phyloP scores from a whole-genome alignment of 1,140 invertebrate genomes.

The Cydia amplana region DNA sequence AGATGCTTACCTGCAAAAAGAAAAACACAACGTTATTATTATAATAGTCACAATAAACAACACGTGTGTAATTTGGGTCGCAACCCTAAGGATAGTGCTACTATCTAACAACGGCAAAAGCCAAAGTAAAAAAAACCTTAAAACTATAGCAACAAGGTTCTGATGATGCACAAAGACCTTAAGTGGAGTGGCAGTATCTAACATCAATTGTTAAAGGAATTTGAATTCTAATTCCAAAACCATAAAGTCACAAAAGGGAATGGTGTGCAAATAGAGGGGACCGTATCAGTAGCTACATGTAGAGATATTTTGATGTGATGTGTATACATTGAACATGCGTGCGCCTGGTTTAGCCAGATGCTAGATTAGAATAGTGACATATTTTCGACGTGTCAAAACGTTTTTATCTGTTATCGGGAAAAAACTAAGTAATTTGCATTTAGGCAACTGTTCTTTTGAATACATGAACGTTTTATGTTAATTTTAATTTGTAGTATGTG shows the following conservation, averaged over 20 bases:
- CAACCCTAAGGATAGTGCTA: constrained; percentile 23
- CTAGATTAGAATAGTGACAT: constrained; percentile 19
- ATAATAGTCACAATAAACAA: constrained; percentile 32
- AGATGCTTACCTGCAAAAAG: constrained; percentile 29
- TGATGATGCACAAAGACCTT: constrained; percentile 1
- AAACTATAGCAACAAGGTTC: neutral
- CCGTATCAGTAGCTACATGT: constrained; percentile 25
- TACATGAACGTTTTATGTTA: neutral
- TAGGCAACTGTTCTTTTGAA: neutral
- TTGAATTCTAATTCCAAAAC: neutral
- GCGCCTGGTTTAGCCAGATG: constrained; percentile 23
- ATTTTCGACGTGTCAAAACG: constrained; percentile 1
- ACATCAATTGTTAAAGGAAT: neutral
- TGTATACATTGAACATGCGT: constrained; percentile 25
- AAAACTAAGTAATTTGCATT: constrained; percentile 3
- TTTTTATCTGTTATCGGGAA: neutral
- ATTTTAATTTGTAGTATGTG: neutral
- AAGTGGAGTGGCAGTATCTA: constrained; percentile 11
- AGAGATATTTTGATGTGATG: constrained; percentile 29
- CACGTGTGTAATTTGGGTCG: constrained; percentile 32
- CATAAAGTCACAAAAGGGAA: neutral
- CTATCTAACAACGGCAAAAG: constrained; percentile 3
- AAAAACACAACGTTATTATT: constrained; percentile 31
- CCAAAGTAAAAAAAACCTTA: neutral
- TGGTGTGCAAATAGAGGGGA: constrained; percentile 21